A percentile compares a stretch with the other conserved stretches of the same genome.
These are phyloP conservation scores for Glandiceps talaboti DNA, from an alignment of 53 echinoderm and acorn worm species.

Conservation along the genomic window DNA sequence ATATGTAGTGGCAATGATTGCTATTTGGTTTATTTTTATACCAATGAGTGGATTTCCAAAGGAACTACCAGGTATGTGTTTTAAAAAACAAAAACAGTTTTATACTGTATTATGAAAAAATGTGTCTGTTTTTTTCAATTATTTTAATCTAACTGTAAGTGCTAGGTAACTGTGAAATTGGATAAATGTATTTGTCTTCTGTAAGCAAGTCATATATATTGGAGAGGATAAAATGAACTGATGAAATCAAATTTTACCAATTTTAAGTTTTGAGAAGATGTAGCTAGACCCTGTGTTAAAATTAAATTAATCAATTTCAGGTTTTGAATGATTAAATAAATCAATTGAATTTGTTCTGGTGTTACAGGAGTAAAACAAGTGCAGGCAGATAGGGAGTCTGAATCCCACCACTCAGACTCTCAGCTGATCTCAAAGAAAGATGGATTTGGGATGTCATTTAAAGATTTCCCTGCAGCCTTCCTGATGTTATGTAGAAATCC, in stretches of 20 bases:
- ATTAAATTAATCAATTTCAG: too few relatives aligned
- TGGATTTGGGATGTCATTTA: conserved; percentile 30
- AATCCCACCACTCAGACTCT: conserved; percentile 32
- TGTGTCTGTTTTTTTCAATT: too few relatives aligned
- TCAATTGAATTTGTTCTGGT: conserved; percentile 3
- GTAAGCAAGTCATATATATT: not conserved
- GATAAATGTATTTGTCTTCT: too few relatives aligned
- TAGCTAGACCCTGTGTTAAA: too few relatives aligned
- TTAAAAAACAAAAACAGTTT: too few relatives aligned
- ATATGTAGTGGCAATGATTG: conserved; percentile 26
- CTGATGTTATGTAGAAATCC: conserved; percentile 37
- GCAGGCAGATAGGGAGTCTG: conserved; percentile 42
- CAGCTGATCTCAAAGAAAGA: conserved; percentile 20
- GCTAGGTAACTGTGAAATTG: too few relatives aligned
- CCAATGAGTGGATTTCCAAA: conserved; percentile 42
- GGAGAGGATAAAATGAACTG: too few relatives aligned
- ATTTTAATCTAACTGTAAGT: too few relatives aligned
- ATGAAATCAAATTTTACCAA: too few relatives aligned
- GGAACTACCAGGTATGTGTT: conserved; percentile 53
- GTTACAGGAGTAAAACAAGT: conserved; percentile 48
- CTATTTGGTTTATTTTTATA: conserved; percentile 21
- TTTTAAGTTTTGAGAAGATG: too few relatives aligned
- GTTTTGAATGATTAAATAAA: not conserved
- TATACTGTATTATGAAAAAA: too few relatives aligned
- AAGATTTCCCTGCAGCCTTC: conserved; percentile 33